A percentile compares a stretch with the other conserved stretches of the same genome.
These are phyloP conservation scores for Drosophila leonis DNA, from an alignment of 2,888 invertebrate species.

Conservation along the genomic window DNA sequence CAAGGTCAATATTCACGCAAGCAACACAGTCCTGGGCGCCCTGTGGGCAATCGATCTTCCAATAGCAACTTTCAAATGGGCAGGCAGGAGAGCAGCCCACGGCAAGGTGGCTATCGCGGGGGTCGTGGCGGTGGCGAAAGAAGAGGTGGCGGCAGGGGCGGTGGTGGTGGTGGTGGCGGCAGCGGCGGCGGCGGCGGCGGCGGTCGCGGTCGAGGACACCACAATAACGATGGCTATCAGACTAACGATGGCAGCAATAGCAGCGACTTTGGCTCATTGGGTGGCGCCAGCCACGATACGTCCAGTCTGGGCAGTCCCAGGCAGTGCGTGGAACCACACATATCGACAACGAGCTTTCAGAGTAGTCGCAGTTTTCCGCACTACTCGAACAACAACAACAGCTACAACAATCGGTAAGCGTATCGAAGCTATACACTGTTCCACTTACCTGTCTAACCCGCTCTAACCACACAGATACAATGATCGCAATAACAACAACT, in stretches of 20 bases:
- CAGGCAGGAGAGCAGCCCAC: conserved; percentile 28
- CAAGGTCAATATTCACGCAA: conserved; percentile 35
- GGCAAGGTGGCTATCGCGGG: conserved; percentile 25
- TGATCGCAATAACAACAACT: conserved; percentile 51
- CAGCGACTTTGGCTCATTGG: conserved; percentile 38
- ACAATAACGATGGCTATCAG: conserved; percentile 31
- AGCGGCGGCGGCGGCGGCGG: conserved; percentile 26
- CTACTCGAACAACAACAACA: conserved; percentile 33
- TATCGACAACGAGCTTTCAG: conserved; percentile 51
- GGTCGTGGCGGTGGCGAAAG: conserved; percentile 28
- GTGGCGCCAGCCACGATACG: conserved; percentile 37
- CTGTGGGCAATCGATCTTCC: conserved; percentile 34
- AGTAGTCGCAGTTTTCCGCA: conserved; percentile 57
- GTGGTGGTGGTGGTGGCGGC: conserved; percentile 20
- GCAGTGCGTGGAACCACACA: conserved; percentile 26
- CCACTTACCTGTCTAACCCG: not conserved
- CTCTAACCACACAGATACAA: not conserved
- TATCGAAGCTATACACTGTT: not conserved
- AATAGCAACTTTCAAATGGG: conserved; percentile 23
- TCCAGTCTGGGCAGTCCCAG: conserved; percentile 45
- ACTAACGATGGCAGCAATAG: conserved; percentile 48
- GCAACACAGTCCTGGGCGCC: conserved; percentile 27
- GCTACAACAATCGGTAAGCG: conserved; percentile 52
- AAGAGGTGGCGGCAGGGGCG: conserved; percentile 24
- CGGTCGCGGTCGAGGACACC: conserved; percentile 10